Conservation (phyloP, 2,113 vertebrate species). For the Salvelinus alpinus region DNA sequence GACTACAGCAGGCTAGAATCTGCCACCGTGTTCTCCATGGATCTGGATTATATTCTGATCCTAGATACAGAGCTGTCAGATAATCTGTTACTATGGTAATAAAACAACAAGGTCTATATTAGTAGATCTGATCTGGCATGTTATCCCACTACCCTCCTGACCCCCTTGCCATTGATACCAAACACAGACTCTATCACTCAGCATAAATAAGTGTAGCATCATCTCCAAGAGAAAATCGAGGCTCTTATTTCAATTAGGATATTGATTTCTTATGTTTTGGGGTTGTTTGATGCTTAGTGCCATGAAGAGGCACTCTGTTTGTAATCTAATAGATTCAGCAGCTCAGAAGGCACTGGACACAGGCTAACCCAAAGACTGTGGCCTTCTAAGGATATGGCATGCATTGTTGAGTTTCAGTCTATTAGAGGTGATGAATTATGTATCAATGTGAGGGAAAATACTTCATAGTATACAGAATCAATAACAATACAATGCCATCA, state of each 20-base stretch:
- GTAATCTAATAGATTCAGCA: conserved; percentile 51
- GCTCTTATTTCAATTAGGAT: conserved; percentile 62
- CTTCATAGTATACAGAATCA: background rate
- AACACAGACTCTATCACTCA: conserved; percentile 26
- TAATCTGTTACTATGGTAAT: conserved; percentile 47
- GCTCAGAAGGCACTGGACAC: conserved; percentile 18
- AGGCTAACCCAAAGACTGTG: conserved; percentile 35
- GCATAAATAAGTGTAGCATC: conserved; percentile 28
- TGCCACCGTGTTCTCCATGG: background rate
- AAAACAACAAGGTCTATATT: conserved; percentile 44
- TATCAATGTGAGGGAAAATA: conserved; percentile 7
- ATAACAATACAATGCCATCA: background rate
- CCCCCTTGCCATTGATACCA: conserved; percentile 14
- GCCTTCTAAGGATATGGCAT: conserved; percentile 33
- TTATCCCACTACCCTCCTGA: conserved; percentile 15
- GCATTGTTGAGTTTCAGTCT: conserved; percentile 11
- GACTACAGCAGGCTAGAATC: too few species aligned
- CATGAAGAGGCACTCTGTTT: conserved; percentile 48
- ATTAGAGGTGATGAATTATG: conserved; percentile 26
- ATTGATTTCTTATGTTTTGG: conserved; percentile 61
- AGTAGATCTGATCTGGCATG: conserved; percentile 33
- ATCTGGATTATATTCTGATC: background rate
- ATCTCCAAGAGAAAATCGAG: conserved; percentile 52
- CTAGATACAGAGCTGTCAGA: conserved; percentile 36
- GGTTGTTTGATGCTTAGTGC: conserved; percentile 55